phyloP scores from a whole-genome alignment of 2,888 invertebrate species.

The Andricus quercusramuli region DNA sequence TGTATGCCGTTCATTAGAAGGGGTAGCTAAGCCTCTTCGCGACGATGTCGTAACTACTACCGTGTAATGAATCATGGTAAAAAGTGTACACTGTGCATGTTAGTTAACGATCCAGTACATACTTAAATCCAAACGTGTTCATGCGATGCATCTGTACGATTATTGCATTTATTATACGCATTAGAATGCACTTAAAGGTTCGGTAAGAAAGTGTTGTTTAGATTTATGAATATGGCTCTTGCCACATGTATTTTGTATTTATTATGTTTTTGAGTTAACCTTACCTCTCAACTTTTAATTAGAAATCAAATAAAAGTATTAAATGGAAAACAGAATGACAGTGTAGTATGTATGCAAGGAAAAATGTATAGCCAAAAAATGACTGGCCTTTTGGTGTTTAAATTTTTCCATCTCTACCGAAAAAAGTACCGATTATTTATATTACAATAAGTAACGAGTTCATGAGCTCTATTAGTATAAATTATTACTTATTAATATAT shows the following conservation, averaged over 20 bases:
- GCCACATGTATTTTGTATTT: neutral
- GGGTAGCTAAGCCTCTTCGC: conserved; percentile 3
- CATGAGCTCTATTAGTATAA: no score
- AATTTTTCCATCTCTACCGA: no score
- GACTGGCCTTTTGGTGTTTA: no score
- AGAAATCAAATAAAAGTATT: neutral
- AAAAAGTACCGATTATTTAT: no score
- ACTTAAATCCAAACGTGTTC: neutral
- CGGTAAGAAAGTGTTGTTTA: neutral
- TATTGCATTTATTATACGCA: neutral
- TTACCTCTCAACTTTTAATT: neutral
- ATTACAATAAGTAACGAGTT: no score
- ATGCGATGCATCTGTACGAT: neutral
- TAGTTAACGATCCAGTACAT: neutral
- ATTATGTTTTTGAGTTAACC: neutral
- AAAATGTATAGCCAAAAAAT: neutral
- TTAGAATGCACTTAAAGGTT: neutral
- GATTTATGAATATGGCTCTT: neutral
- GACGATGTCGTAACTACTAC: neutral
- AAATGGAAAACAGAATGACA: neutral
- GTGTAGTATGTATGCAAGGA: neutral
- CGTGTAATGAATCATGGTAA: neutral
- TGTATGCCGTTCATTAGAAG: conserved; percentile 31
- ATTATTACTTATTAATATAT: no score
- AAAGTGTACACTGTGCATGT: neutral